A percentile compares a stretch with the other conserved stretches of the same genome.
Evolutionary conservation across 2,888 invertebrate species (phyloP).

Genomic region (Aporophyla lueneburgensis): DNA sequence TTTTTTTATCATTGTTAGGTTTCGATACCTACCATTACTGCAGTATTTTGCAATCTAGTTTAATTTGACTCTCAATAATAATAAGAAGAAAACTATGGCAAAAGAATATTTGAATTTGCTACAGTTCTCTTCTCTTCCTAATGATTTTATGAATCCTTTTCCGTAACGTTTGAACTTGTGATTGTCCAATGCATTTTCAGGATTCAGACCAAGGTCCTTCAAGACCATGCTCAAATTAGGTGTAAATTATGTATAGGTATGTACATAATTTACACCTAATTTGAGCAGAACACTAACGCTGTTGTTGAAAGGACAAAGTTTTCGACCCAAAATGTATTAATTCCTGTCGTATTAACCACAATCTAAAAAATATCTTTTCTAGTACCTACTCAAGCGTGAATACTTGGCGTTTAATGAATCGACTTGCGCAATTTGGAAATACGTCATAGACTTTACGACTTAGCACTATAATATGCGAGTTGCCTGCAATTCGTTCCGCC

Average conservation of each 20-base stretch:
- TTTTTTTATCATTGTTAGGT: too few species aligned
- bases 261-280: too few species aligned
- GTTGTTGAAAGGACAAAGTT: neutral
- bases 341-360: neutral
- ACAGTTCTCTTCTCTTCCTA: too few species aligned
- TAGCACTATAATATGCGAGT: conserved; percentile 14
- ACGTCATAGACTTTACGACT: conserved; percentile 52
- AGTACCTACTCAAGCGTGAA: conserved; percentile 27
- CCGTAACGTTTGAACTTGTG: neutral
- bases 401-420: conserved; percentile 25
- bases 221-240: neutral
- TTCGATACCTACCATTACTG: too few species aligned
- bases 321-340: too few species aligned
- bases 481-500: conserved; percentile 31
- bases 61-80: neutral
- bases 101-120: neutral
- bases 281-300: too few species aligned
- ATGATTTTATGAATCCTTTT: neutral
- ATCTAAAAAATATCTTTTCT: neutral
- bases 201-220: neutral
- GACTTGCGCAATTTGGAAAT: conserved; percentile 44
- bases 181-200: neutral
- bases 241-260: neutral
- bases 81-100: neutral
- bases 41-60: too few species aligned